These are phyloP conservation scores for Peromyscus californicus DNA, from an alignment of 2,113 vertebrate genomes.

Conservation along the genomic window DNA sequence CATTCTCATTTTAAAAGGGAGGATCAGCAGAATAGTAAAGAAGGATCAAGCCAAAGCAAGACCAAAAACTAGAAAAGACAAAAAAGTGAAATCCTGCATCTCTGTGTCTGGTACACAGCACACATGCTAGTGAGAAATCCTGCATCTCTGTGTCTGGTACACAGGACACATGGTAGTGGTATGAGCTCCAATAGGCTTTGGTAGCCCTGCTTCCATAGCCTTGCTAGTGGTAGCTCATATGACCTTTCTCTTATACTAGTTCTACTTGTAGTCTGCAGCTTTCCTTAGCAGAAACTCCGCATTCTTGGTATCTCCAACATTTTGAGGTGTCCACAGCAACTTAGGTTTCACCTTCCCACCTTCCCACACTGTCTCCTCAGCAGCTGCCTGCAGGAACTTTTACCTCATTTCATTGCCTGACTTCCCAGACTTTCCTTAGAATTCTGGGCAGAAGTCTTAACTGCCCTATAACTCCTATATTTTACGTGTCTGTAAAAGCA, in stretches of 20 bases:
- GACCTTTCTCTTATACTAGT: background rate
- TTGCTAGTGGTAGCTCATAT: background rate
- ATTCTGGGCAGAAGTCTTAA: background rate
- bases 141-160: background rate
- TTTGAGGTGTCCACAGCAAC: background rate
- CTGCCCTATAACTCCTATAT: background rate
- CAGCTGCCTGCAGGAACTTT: background rate
- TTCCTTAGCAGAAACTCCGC: background rate
- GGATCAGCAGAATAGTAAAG: background rate
- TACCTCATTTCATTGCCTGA: background rate
- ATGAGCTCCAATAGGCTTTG: background rate
- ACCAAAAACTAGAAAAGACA: no score
- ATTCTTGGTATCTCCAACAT: background rate
- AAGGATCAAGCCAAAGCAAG: background rate
- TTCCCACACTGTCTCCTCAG: background rate
- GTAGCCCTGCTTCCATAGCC: background rate
- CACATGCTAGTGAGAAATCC: background rate
- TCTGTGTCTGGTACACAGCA: background rate
- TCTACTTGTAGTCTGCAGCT: background rate
- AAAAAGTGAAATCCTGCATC: background rate
- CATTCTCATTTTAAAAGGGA: background rate
- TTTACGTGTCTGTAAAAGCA: background rate
- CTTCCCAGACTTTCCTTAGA: background rate
- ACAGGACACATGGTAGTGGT: background rate
- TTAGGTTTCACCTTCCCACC: background rate